Conservation (phyloP, 2,797 vertebrate genomes). For the Myotis findleyi region DNA sequence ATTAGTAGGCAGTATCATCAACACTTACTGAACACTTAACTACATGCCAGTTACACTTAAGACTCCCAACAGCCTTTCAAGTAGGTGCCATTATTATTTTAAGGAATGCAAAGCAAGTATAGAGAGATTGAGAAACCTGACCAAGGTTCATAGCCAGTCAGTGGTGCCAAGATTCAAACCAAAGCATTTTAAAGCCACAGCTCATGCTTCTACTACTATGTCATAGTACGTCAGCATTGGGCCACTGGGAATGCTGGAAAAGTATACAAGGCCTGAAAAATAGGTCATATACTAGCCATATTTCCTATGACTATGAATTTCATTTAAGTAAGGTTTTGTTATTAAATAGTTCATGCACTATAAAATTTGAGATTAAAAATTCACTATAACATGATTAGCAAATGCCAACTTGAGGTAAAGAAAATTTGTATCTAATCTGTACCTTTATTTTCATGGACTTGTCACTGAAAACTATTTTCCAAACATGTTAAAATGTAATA, state of each 20-base stretch:
- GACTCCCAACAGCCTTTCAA: background rate
- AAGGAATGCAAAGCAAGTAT: conserved; percentile 23
- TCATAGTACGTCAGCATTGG: background rate
- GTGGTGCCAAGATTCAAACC: background rate
- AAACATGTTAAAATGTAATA: conserved; percentile 39
- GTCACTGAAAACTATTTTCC: conserved; percentile 51
- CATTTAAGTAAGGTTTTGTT: conserved; percentile 12
- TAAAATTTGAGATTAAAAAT: conserved; percentile 30
- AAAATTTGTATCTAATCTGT: background rate
- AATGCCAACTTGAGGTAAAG: conserved; percentile 38
- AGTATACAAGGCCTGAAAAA: conserved; percentile 13
- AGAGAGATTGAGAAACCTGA: background rate
- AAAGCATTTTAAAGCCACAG: background rate
- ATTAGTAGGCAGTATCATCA: conserved; percentile 16
- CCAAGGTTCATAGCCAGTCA: background rate
- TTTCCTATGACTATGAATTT: conserved; percentile 13
- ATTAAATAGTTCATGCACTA: background rate
- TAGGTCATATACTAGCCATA: background rate
- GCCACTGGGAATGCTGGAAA: background rate
- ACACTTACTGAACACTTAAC: background rate
- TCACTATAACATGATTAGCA: conserved; percentile 25
- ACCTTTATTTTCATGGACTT: conserved; percentile 30
- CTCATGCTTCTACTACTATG: background rate
- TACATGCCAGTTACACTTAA: background rate
- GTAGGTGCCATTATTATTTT: conserved; percentile 14